Base-by-base conservation (phyloP, 1,140 invertebrate genomes). In the Psilanteris sp. region DNA sequence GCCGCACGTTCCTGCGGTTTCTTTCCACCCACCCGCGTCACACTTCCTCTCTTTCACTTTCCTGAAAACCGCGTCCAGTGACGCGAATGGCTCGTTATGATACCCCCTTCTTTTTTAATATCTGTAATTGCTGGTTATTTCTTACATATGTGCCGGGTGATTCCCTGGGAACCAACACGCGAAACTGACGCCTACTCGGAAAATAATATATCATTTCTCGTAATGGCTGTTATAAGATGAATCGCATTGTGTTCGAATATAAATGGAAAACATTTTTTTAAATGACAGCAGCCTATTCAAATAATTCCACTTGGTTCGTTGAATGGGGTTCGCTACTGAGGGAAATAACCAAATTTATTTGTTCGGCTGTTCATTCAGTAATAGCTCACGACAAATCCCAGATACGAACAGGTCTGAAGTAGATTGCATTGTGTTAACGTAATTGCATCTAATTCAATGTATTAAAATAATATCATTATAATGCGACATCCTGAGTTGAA, bases 51-150 rank as follows among this genome's bases (percentile, higher is more conserved):
- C 37, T 54, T 50, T 43, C 37, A 29, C 64, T 59, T 37, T 55
- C 48, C 16, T 37, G 24, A 39, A 55, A 59, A 50, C 54, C 26
- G 27, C 34, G 16, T 64, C 54, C 31, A 36, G 11, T 18, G 24
- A 44, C 36, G 41, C 41, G 57, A 43, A 55, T 36, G 34, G 26
- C 41, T 57, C 36, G 55, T 62, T 55, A 48, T 41, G 8, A 48
- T 11, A 29, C 31, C 44, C 20, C 22, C 39, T 52, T 18, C 24
- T 48, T 59, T 74, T 74, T 67, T 74, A 66, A 67, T 74, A 61
- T 61, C 54, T 39, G 43, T 74, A 74, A 61, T 67, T 67, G 31
- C 46, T 48, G 32, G 41, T 57, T 59, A 41, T 48, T 64, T 13
- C 29, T 64, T 64, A 64, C 57, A 72, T 43, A 44, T 54, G 46